Evolutionary conservation across 2,113 vertebrate genomes (phyloP).

Genomic region (Oryctolagus cuniculus): mOryCun1.1 NC_091441.1:106154001-106154500

Average conservation of each 20-base stretch:
- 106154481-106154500: background rate
- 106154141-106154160: constrained; percentile 23
- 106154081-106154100: background rate
- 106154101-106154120: background rate
- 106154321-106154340: background rate
- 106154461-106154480: background rate
- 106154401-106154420: background rate
- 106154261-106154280: constrained; percentile 26
- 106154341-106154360: background rate
- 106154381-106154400: constrained; percentile 17
- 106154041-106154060: background rate
- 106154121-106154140: constrained; percentile 44
- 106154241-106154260: constrained; percentile 48
- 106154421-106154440: background rate
- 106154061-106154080: background rate
- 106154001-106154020: background rate
- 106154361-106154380: background rate
- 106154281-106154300: constrained; percentile 34
- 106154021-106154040: background rate
- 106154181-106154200: constrained; percentile 33
- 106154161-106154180: background rate
- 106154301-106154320: constrained; percentile 20
- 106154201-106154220: constrained; percentile 9
- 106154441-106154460: background rate
- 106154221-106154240: background rate